Percentiles rank a stretch among this genome's conserved stretches.
phyloP scores from a whole-genome alignment of 2,113 vertebrate genomes.

The sheep (Ovis aries) region DNA sequence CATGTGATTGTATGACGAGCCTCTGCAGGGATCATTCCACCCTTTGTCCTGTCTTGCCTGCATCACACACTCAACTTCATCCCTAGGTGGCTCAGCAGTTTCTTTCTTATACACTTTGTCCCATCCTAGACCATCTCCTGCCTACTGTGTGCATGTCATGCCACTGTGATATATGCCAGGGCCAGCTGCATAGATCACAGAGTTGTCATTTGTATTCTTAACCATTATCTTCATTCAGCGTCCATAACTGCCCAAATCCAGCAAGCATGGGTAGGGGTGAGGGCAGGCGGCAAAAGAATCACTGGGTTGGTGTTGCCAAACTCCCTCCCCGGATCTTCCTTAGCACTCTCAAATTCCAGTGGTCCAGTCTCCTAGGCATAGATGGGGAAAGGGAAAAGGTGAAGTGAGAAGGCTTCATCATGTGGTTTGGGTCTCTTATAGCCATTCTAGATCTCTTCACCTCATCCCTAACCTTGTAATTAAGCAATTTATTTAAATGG shows the following conservation, averaged over 20 bases:
- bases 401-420: background rate
- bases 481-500: background rate
- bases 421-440: background rate
- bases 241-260: background rate
- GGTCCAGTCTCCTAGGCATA: background rate
- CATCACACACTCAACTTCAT: background rate
- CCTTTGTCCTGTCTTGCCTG: background rate
- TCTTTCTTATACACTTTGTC: background rate
- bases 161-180: background rate
- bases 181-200: background rate
- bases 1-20: background rate
- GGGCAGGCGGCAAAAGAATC: background rate
- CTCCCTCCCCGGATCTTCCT: background rate
- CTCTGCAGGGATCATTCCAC: background rate
- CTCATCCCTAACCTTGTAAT: background rate
- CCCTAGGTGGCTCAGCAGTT: background rate
- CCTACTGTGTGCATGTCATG: too few relatives aligned
- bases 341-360: background rate
- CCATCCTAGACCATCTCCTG: background rate
- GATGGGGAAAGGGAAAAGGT: background rate
- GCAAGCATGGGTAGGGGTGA: background rate
- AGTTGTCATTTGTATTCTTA: background rate
- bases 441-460: background rate
- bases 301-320: background rate
- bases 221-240: background rate